These are phyloP conservation scores for Catotricha subobsoleta DNA, from an alignment of 2,888 invertebrate species.

Conservation along the genomic window DNA sequence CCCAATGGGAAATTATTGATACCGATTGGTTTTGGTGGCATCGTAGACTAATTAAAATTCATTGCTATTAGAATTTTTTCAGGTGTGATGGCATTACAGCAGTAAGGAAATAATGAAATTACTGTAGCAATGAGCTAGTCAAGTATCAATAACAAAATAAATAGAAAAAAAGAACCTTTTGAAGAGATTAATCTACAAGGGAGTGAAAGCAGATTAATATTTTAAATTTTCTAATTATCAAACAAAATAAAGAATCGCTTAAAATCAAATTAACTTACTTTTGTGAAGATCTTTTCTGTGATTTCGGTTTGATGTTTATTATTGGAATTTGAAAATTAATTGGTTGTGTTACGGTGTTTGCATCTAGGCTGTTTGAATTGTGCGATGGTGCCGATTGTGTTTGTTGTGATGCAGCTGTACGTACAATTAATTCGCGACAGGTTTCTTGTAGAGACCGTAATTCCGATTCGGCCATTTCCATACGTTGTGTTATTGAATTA, in stretches of 20 bases:
- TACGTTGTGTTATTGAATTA: constrained; percentile 40
- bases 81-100: no score
- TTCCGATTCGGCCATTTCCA: constrained; percentile 49
- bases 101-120: no score
- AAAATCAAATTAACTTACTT: no score
- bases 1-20: constrained; percentile 3
- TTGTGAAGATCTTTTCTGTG: not conserved
- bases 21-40: not conserved
- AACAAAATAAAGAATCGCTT: no score
- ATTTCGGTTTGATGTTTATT: not conserved
- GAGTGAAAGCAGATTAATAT: no score
- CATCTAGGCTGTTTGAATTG: not conserved
- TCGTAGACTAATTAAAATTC: constrained; percentile 6
- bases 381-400: constrained; percentile 15
- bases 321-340: constrained; percentile 6
- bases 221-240: no score
- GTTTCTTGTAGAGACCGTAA: constrained; percentile 45
- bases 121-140: no score
- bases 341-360: constrained; percentile 1
- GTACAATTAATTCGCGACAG: constrained; percentile 39
- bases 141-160: no score
- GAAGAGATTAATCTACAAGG: no score
- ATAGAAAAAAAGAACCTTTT: no score
- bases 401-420: constrained; percentile 29
- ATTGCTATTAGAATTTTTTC: constrained; percentile 2